Evolutionary conservation across 2,113 vertebrate species (phyloP), one percentile per base, ranked within the genome.

Genomic region (Colossoma macropomum): DNA sequence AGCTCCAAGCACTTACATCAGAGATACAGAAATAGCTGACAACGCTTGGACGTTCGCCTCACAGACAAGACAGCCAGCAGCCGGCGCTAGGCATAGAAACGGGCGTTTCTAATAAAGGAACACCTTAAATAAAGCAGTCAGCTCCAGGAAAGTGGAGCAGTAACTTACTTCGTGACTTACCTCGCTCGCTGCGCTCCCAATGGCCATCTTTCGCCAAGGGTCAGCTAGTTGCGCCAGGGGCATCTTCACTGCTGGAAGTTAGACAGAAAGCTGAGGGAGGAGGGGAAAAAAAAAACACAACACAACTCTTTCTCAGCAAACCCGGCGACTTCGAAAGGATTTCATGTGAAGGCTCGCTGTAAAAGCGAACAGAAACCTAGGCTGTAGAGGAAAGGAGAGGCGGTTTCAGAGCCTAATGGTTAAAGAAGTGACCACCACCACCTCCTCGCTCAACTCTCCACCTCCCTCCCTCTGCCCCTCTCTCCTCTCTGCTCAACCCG

Each of bases 121-220:
- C 79, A 48, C 19, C 32, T 54, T 34, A 41, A 41, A n/a, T 70
- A 27, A 27, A 62, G 54, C 23, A 15, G 3, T 3, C 3, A 21
- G 54, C 54, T 59, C 25, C 65, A 3, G 60, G 7, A 48, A 50
- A 30, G 30, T 50, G n/a, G 32, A 12, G 6, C 45, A 25, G 25
- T 21, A 34, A 11, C 48, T 11, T 12, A 7, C 1, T 23, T 25
- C 12, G 32, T 63, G 52, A 81, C 97, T 96, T 90, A 97, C 96
- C 90, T 96, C 94, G 90, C 90, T 96, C 81, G 86, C 50, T 12
- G 89, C 77, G 41, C 91, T 90, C 59, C 95, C 96, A 91, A 98
- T 91, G 88, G 96, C 94, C 96, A 98, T 96, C 94, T 98, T 98
- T 93, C 96, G 95, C 97, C 97, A 98, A 84, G 97, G 97, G 90